A percentile compares a stretch with the other conserved stretches of the same genome.
phyloP scores from a whole-genome alignment of 1,140 invertebrate genomes.

The Drosophila navojoa region DNA sequence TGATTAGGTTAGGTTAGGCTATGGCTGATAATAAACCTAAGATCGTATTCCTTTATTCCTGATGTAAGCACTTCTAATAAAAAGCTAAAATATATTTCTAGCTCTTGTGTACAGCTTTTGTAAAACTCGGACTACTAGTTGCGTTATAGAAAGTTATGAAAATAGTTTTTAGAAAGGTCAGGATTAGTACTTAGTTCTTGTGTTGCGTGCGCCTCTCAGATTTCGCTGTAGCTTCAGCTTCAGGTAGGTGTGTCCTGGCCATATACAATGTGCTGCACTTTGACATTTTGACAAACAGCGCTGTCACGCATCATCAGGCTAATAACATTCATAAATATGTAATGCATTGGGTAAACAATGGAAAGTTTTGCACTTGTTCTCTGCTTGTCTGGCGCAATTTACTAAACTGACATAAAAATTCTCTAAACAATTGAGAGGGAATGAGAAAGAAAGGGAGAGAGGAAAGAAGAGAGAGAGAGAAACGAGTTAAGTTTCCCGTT shows the following conservation, averaged over 20 bases:
- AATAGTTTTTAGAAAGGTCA: no score
- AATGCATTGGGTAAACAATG: conserved; percentile 47
- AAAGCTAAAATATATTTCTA: no score
- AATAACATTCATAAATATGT: conserved; percentile 38
- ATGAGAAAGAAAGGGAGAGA: no score
- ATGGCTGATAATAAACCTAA: no score
- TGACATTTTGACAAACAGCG: conserved; percentile 14
- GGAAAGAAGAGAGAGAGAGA: background rate
- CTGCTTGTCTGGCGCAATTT: conserved; percentile 8
- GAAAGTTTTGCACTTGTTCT: conserved; percentile 32
- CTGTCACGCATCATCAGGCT: conserved; percentile 19
- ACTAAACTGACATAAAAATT: conserved; percentile 62
- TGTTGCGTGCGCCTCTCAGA: background rate
- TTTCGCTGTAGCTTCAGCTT: background rate
- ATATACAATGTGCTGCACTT: conserved; percentile 27
- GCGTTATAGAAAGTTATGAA: no score
- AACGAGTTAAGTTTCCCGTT: conserved; percentile 24
- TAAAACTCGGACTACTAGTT: no score
- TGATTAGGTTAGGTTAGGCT: no score
- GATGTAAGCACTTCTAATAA: no score
- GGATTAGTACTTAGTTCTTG: background rate
- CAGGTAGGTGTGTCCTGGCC: conserved; percentile 22
- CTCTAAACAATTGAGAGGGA: conserved; percentile 45
- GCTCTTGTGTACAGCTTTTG: no score
- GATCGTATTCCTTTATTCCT: no score